These are phyloP conservation scores for Oreohelix idahoensis DNA, from an alignment of 1,140 invertebrate genomes.

Conservation along the genomic window DNA sequence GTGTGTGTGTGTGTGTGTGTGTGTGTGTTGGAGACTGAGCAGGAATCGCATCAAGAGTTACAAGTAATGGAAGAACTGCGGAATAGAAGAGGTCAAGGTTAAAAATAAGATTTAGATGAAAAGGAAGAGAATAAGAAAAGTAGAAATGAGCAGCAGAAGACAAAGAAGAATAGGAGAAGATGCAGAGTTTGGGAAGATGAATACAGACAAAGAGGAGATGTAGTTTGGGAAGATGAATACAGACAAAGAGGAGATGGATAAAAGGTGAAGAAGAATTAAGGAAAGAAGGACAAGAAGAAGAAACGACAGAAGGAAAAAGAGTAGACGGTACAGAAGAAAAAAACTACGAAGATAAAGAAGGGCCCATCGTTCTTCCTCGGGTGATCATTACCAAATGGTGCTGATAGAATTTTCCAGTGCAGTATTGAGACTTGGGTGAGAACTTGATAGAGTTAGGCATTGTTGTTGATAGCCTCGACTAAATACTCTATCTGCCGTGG, in stretches of 20 bases:
- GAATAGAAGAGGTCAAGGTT: too few species aligned
- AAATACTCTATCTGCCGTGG: conserved; percentile 41
- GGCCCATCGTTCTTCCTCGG: not conserved
- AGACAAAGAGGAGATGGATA: not conserved
- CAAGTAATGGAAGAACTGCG: too few species aligned
- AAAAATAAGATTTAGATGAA: too few species aligned
- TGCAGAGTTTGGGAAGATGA: not conserved
- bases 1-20: too few species aligned
- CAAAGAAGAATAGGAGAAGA: not conserved
- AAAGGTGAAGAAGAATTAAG: not conserved
- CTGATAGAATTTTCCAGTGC: conserved; percentile 35
- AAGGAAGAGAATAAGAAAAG: too few species aligned
- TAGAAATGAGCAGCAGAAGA: not conserved
- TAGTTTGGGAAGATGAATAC: not conserved
- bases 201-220: not conserved
- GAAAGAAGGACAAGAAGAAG: not conserved
- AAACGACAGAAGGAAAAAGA: not conserved
- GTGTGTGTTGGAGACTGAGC: too few species aligned
- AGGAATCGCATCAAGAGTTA: too few species aligned
- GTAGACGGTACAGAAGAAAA: not conserved
- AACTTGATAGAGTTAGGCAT: conserved; percentile 33
- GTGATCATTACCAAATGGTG: conserved; percentile 38
- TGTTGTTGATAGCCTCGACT: conserved; percentile 39
- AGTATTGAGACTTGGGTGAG: conserved; percentile 35
- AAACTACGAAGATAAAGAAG: too few species aligned